Evolutionary conservation across 2,113 vertebrate species (phyloP), one percentile per base, ranked within the genome.

Genomic region (Felis catus): DNA sequence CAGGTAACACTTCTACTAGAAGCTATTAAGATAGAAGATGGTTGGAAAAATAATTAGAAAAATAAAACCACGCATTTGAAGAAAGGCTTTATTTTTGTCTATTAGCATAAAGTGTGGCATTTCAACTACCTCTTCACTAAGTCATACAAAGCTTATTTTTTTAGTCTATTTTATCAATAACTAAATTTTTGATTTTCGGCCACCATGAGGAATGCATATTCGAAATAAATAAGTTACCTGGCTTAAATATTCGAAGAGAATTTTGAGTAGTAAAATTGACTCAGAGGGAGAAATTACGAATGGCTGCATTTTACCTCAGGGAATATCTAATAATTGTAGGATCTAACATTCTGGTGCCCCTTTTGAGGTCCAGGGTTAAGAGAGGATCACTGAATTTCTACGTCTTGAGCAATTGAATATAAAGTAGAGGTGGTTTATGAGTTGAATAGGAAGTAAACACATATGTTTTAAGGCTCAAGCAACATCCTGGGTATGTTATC

Each of bases 401-500:
- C 12, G 14, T 66, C 45, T 76, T 21, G 9, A 76, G 18, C 13
- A 94, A 87, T 0, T 63, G 73, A 91, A 61, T 87, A 82, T 76
- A 36, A 93, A 73, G 36, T 89, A 74, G 4, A 87, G 4, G 16
- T 86, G 65, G 90, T 90, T 81, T 83, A 65, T 39, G 61, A 83
- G 41, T 63, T 68, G 70, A 94, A 45, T 3, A 78, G 61, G 41
- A 91, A 91, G 76, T 88, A 91, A 97, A 88, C 16, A 83, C 21
- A 39, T 18, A 25, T 39, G 27, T 61, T 71, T 83, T 94, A 88
- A 68, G 61, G 14, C 79, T 93, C 31, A 90, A 80, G 27, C 11
- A 91, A 86, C 27, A 66, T 66, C n/a, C 23, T 89, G 11, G 41
- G 70, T 94, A n/a, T n/a, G 21, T 86, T 81, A 80, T 16, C 19